Evolutionary conservation across 2,797 vertebrate species (phyloP).

Genomic region (Propithecus perrieri): DNA sequence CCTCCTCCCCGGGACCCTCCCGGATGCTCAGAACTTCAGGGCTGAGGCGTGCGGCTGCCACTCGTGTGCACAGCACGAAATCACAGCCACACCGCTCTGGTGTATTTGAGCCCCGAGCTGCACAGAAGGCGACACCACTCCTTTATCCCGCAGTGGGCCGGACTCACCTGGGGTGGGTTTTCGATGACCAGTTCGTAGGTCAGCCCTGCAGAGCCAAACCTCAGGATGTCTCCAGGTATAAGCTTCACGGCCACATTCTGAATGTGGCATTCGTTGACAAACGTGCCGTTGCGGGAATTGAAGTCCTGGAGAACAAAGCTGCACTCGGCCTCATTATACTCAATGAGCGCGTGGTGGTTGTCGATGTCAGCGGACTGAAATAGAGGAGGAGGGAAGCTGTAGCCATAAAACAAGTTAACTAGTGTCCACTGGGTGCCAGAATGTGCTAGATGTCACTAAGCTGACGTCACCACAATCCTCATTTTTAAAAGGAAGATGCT

Average conservation of each 20-base stretch:
- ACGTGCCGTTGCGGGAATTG: constrained; percentile 86
- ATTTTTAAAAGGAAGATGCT: neutral
- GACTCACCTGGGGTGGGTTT: constrained; percentile 79
- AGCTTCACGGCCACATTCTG: constrained; percentile 88
- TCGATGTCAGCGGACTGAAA: constrained; percentile 86
- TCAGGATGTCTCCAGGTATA: constrained; percentile 84
- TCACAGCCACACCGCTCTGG: fast-evolving
- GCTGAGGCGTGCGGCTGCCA: fast-evolving
- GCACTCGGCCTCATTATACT: constrained; percentile 76
- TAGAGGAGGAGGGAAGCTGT: neutral
- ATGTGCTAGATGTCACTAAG: no score
- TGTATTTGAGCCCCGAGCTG: neutral
- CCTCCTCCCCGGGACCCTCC: fast-evolving
- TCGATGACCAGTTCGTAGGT: constrained; percentile 85
- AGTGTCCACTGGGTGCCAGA: fast-evolving
- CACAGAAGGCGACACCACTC: fast-evolving
- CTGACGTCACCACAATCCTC: neutral
- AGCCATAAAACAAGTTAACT: fast-evolving
- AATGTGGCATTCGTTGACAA: constrained; percentile 88
- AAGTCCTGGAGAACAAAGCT: constrained; percentile 87
- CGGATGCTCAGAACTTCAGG: fast-evolving
- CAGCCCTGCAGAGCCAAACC: constrained; percentile 82
- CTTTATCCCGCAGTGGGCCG: fast-evolving
- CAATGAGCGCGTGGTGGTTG: constrained; percentile 86
- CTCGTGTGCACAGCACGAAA: fast-evolving